A percentile compares a stretch with the other conserved stretches of the same genome.
Evolutionary conservation across 1,140 invertebrate species (phyloP).

Genomic region (Drosophila carrolli): DNA sequence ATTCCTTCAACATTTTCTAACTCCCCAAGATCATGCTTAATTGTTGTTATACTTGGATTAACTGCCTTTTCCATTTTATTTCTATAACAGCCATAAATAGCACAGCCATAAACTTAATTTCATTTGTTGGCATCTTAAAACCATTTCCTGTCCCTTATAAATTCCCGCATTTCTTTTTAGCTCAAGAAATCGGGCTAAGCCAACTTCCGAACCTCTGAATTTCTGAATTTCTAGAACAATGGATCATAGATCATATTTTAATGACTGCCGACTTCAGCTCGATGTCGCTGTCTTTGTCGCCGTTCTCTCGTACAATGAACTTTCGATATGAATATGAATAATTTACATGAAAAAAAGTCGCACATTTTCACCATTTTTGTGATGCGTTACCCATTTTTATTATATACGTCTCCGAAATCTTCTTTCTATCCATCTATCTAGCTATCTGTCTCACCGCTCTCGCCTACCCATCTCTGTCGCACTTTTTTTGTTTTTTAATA

Average conservation of each 20-base stretch:
- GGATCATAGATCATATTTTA: constrained; percentile 82
- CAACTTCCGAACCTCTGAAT: constrained; percentile 23
- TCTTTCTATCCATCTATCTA: constrained; percentile 14
- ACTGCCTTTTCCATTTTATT: background rate
- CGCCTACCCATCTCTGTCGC: constrained; percentile 13
- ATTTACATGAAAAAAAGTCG: constrained; percentile 31
- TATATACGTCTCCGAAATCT: constrained; percentile 48
- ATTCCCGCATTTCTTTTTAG: constrained; percentile 32
- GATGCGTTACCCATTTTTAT: constrained; percentile 54
- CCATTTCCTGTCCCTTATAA: constrained; percentile 34
- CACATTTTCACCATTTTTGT: constrained; percentile 58
- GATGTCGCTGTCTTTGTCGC: constrained; percentile 16
- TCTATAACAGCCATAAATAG: constrained; percentile 27
- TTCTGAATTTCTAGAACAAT: constrained; percentile 68
- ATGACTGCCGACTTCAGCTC: constrained; percentile 47
- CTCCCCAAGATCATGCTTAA: too few relatives aligned
- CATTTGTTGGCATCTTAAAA: constrained; percentile 19
- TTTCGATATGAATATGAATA: constrained; percentile 73
- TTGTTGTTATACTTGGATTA: background rate
- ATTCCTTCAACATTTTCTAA: too few relatives aligned
- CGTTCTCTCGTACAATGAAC: constrained; percentile 71
- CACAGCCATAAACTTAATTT: constrained; percentile 32
- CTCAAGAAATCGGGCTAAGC: constrained; percentile 11
- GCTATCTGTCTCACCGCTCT: background rate
- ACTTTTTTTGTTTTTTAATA: constrained; percentile 57